Evolutionary conservation across 1,140 invertebrate species (phyloP), one percentile per base, ranked within the genome.

Genomic region (Drusus annulatus): DNA sequence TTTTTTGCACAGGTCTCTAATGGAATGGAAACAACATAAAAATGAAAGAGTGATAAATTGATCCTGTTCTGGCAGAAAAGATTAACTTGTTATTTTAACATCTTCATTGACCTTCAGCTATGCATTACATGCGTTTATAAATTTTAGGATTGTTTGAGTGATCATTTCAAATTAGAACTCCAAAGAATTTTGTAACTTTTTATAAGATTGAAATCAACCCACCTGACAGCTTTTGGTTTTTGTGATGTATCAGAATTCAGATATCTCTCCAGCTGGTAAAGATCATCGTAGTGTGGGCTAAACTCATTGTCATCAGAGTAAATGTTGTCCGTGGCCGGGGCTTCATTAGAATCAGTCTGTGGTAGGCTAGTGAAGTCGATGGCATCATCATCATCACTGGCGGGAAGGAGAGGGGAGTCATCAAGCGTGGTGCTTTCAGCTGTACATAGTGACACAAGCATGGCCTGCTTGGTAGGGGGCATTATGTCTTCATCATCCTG

Each of bases 401-500:
- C 19, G 21, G 23, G 19, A 5, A 60, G 45, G 23, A 60, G 25
- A 56, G 68, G 68, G 16, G 73, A 74, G 23, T 50, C 25, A 13
- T 52, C 45, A 6, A 54, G n/a, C 16, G 17, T 6, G 13, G 7
- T 21, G 36, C 21, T 63, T 25, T 45, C 31, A 3, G 15, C 10
- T 15, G 36, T 45, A 69, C 36, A 54, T 6, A 19, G 25, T 17
- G 28, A 45, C 52, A 31, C 36, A n/a, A 16, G 36, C 25, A 65
- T 65, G 25, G 28, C 1, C 68, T 81, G 82, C 78, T 83, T 83
- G 15, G 19, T n/a, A 7, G 80, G 80, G 15, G 82, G 82, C 78
- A 81, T 83, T 63, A 73, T 31, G 50, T 81, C 69, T 56, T 81
- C 82, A 36, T 77, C 63, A 54, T 83, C 82, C 82, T 83, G 56